Percentiles rank a stretch among this genome's conserved stretches.
Conservation (phyloP, 2,888 invertebrate species). For the Marasmarcha lunaedactyla region DNA sequence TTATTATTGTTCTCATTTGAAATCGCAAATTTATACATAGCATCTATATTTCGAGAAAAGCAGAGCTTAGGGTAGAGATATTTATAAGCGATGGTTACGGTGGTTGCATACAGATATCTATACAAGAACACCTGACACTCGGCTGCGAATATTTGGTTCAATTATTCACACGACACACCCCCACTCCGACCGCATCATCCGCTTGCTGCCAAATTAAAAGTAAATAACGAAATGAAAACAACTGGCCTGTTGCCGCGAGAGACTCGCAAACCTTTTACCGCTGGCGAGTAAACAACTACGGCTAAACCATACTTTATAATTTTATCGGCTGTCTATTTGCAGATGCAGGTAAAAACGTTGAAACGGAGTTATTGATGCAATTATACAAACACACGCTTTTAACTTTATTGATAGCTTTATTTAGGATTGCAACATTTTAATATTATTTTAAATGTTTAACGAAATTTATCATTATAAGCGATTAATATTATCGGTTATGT, state of each 20-base stretch:
- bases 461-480: too few relatives aligned
- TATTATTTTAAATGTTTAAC: too few relatives aligned
- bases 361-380: constrained; percentile 30
- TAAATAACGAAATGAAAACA: constrained; percentile 71
- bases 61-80: too few relatives aligned
- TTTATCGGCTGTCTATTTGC: constrained; percentile 59
- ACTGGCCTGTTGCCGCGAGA: constrained; percentile 52
- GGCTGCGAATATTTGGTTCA: constrained; percentile 40
- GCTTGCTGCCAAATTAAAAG: constrained; percentile 71
- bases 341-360: constrained; percentile 46
- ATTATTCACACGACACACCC: constrained; percentile 61
- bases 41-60: too few relatives aligned
- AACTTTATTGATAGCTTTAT: background rate
- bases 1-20: background rate
- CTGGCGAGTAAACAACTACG: constrained; percentile 59
- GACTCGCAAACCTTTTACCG: constrained; percentile 69
- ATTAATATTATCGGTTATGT: too few relatives aligned
- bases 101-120: background rate
- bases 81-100: background rate
- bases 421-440: background rate
- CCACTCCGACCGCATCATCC: constrained; percentile 55
- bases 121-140: constrained; percentile 17
- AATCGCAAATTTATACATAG: too few relatives aligned
- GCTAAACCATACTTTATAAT: constrained; percentile 62
- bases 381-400: constrained; percentile 10